Percentiles rank a stretch among this genome's conserved stretches.
Conservation (phyloP, 1,140 invertebrate genomes). For the Drosophila ohnishii region DNA sequence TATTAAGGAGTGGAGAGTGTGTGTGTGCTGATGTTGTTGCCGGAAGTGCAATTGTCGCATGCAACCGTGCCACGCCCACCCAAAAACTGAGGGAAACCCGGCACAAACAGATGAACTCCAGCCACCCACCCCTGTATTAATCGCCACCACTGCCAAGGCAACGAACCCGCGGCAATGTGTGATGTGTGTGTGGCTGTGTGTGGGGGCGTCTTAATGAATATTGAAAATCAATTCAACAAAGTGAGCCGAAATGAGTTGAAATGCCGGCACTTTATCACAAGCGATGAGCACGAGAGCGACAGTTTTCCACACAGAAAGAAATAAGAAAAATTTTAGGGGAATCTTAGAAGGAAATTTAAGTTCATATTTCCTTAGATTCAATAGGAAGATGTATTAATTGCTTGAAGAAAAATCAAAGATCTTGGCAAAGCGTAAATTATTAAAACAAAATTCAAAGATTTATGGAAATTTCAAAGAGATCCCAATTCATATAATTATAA, state of each 20-base stretch:
- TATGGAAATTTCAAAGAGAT: not conserved
- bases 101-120: constrained; percentile 18
- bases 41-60: constrained; percentile 79
- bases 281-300: constrained; percentile 34
- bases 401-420: not conserved
- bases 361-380: not conserved
- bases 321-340: too few species aligned
- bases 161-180: constrained; percentile 19
- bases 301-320: constrained; percentile 33
- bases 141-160: constrained; percentile 24
- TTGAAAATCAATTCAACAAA: constrained; percentile 72
- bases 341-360: too few species aligned
- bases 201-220: constrained; percentile 61
- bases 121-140: constrained; percentile 20
- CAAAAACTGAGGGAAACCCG: constrained; percentile 24
- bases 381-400: not conserved
- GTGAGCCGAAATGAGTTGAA: constrained; percentile 39
- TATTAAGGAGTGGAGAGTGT: constrained; percentile 37
- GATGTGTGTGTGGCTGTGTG: constrained; percentile 22
- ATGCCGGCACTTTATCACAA: constrained; percentile 55
- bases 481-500: not conserved
- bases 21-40: constrained; percentile 44
- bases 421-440: not conserved
- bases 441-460: not conserved
- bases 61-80: constrained; percentile 58